Evolutionary conservation across 2,888 invertebrate genomes (phyloP), one percentile per base, ranked within the genome.

Genomic region (Rutpela maculata): DNA sequence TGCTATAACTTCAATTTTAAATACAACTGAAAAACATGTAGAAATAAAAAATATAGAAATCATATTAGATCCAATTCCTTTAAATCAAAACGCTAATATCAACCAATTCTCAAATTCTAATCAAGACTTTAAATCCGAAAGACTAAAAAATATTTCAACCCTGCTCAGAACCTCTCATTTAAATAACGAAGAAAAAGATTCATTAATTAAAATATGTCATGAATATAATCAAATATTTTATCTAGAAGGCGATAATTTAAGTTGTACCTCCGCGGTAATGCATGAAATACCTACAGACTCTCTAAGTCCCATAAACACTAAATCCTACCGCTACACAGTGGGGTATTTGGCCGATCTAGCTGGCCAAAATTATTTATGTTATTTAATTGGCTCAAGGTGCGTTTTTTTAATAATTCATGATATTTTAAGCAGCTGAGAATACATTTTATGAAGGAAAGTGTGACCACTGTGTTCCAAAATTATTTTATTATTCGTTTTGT

Each of bases 241-340:
- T 65, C 6, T 65, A 72, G 81, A 81, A 31, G 81, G 80, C 68
- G 85, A 85, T 72, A 43, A 43, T 26, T 70, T 87, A 62, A 78
- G 84, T 11, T 72, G 15, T 19, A 85, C 86, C 6, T 73, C 84
- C 76, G 50, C 75, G 3, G 62, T 83, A 0, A 74, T 78, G 66
- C 85, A 85, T 67, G 76, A 80, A 15, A 65, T 65, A n/a, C 65
- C 11, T 31, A 65, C 65, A 4, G 38, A n/a, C 15, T 18, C 35
- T 1, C 12, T 3, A 35, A n/a, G 6, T 38, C 57, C 57, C 1
- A 35, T 69, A 22, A 56, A 69, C 18, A 69, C 68, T 18, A 69
- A 69, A 69, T 57, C 57, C 5, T 69, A 69, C 57, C 15, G 68
- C 15, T n/a, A n/a, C n/a, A n/a, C n/a, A n/a, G n/a, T n/a, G n/a